Conservation (phyloP, 1,140 invertebrate genomes). For the Drosophila navojoa region DNA sequence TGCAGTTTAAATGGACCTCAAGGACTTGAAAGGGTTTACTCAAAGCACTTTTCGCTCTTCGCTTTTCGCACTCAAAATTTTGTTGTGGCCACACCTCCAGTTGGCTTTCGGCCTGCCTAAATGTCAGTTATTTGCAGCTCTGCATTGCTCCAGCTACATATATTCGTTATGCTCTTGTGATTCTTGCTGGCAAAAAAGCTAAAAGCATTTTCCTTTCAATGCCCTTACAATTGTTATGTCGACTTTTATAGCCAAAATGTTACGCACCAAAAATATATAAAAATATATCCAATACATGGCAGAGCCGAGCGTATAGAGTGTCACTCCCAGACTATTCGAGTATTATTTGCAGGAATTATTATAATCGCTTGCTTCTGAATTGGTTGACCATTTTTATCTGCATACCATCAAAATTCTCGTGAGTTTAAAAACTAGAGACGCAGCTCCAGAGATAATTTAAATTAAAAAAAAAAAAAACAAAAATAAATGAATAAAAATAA, state of each 20-base stretch:
- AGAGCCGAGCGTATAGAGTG: too few relatives aligned
- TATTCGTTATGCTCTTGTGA: slow-evolving; percentile 30
- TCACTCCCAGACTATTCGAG: too few relatives aligned
- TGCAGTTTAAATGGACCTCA: slow-evolving; percentile 31
- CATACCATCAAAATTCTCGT: too few relatives aligned
- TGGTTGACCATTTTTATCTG: too few relatives aligned
- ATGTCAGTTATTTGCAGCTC: slow-evolving; percentile 32
- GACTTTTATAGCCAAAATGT: neutral
- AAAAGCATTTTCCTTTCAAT: slow-evolving; percentile 33
- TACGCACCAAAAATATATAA: too few relatives aligned
- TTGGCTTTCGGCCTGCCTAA: slow-evolving; percentile 35
- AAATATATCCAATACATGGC: too few relatives aligned
- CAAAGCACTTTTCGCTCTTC: slow-evolving; percentile 25
- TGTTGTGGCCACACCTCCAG: slow-evolving; percentile 39
- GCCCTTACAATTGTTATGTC: neutral
- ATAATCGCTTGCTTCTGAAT: too few relatives aligned
- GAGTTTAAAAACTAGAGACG: too few relatives aligned
- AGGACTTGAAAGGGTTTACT: slow-evolving; percentile 26
- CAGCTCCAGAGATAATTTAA: too few relatives aligned
- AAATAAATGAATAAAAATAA: too few relatives aligned
- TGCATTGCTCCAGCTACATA: slow-evolving; percentile 1
- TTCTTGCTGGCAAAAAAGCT: slow-evolving; percentile 15
- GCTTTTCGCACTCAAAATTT: slow-evolving; percentile 24
- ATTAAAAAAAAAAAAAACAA: too few relatives aligned
- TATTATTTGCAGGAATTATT: too few relatives aligned